phyloP scores from a whole-genome alignment of 2,888 invertebrate species.

The Phoronis australis region DNA sequence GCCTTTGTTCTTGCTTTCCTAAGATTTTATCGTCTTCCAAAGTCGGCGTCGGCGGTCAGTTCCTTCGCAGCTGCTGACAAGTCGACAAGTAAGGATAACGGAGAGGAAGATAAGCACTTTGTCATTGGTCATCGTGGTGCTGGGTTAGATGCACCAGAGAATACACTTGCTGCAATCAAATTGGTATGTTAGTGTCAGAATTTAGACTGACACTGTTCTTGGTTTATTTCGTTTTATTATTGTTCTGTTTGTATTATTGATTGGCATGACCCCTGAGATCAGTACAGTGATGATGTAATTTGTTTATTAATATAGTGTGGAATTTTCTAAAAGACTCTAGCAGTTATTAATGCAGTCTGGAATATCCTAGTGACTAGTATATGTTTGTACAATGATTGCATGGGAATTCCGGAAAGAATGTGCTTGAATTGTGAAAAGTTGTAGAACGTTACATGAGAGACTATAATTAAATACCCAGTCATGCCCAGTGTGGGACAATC shows the following conservation, averaged over 20 bases:
- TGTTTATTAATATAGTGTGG: not conserved
- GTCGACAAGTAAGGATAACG: too few species aligned
- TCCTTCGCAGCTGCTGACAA: too few species aligned
- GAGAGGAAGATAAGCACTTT: not conserved
- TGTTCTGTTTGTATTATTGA: too few species aligned
- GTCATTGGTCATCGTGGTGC: constrained; percentile 72
- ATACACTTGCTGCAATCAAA: constrained; percentile 69
- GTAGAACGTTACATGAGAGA: not conserved
- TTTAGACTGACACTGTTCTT: too few species aligned
- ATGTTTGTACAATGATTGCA: not conserved
- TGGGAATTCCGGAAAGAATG: not conserved
- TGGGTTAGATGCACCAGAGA: constrained; percentile 73
- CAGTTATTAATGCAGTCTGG: too few species aligned
- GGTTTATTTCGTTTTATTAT: too few species aligned
- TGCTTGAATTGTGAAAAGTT: not conserved
- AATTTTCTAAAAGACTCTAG: too few species aligned
- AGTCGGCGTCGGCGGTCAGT: too few species aligned
- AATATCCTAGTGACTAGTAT: too few species aligned
- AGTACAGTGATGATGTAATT: constrained; percentile 1
- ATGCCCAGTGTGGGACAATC: not conserved
- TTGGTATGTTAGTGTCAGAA: constrained; percentile 50
- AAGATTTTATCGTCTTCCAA: too few species aligned
- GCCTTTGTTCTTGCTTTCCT: too few species aligned
- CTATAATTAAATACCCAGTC: not conserved
- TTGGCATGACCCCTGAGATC: too few species aligned